These are phyloP conservation scores for Drosophila ficusphila DNA, from an alignment of 1,140 invertebrate species.

Conservation along the genomic window DNA sequence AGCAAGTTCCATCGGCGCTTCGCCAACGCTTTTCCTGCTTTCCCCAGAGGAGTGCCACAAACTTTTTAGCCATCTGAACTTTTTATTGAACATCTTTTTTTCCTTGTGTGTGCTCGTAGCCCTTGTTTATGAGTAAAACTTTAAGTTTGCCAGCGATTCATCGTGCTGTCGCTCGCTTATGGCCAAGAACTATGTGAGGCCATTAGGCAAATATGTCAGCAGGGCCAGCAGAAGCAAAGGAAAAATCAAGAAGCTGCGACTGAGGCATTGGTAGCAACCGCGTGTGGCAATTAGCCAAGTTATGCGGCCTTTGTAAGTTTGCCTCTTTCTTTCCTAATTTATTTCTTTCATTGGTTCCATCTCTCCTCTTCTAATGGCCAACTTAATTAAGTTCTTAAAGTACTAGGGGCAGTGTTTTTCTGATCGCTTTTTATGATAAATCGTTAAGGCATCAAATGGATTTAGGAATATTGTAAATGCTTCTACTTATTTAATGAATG, in stretches of 20 bases:
- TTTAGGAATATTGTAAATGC: conserved; percentile 17
- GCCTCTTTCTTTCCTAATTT: conserved; percentile 22
- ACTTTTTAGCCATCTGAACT: conserved; percentile 65
- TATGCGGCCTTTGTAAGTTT: conserved; percentile 58
- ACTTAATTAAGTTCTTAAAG: conserved; percentile 57
- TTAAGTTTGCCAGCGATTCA: conserved; percentile 54
- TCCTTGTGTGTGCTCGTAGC: conserved; percentile 15
- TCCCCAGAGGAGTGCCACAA: conserved; percentile 38
- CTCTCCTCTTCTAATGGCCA: conserved; percentile 34
- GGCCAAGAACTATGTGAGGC: conserved; percentile 67
- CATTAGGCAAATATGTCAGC: conserved; percentile 81
- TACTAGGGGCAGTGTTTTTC: background rate
- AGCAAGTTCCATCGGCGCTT: conserved; percentile 30
- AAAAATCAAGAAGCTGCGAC: conserved; percentile 26
- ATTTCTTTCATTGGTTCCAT: conserved; percentile 17
- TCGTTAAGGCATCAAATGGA: background rate
- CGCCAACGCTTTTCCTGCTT: background rate
- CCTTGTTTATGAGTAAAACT: conserved; percentile 62
- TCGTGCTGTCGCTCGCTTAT: conserved; percentile 24
- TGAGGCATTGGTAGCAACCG: conserved; percentile 32
- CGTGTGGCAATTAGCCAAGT: conserved; percentile 80
- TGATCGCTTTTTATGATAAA: conserved; percentile 38
- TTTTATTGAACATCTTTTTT: conserved; percentile 70
- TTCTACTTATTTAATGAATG: conserved; percentile 2
- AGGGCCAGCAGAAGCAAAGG: conserved; percentile 20